These are phyloP conservation scores for Hydropsyche betteni DNA, from an alignment of 2,888 invertebrate species.

Conservation along the genomic window DNA sequence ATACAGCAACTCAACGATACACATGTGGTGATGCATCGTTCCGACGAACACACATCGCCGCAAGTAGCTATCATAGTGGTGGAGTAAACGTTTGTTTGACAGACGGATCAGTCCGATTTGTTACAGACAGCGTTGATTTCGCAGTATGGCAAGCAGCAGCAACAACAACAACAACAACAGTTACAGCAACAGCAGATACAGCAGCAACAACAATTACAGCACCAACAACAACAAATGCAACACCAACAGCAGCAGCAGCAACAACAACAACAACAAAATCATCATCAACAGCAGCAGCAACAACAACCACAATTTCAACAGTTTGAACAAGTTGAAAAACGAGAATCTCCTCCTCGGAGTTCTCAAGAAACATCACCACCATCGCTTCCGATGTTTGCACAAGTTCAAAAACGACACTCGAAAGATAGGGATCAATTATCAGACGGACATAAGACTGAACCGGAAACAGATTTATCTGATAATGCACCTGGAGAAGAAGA, in stretches of 20 bases:
- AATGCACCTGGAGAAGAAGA: constrained; percentile 69
- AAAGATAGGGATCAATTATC: constrained; percentile 62
- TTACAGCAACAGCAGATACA: constrained; percentile 30
- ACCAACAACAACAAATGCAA: constrained; percentile 29
- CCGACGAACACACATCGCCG: too few relatives aligned
- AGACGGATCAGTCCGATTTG: too few relatives aligned
- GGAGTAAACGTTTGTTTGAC: too few relatives aligned
- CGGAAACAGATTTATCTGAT: constrained; percentile 70
- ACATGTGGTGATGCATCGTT: too few relatives aligned
- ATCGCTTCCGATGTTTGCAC: constrained; percentile 61
- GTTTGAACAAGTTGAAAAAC: constrained; percentile 55
- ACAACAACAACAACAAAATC: constrained; percentile 28
- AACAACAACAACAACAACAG: constrained; percentile 1
- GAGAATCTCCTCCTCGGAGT: constrained; percentile 31
- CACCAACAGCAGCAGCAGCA: constrained; percentile 31
- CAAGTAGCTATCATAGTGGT: too few relatives aligned
- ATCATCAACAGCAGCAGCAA: constrained; percentile 54
- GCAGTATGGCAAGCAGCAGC: too few relatives aligned
- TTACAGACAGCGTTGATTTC: too few relatives aligned
- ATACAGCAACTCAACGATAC: too few relatives aligned
- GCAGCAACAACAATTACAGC: constrained; percentile 38
- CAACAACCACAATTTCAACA: constrained; percentile 56
- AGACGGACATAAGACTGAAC: constrained; percentile 65
- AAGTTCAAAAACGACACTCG: constrained; percentile 65
- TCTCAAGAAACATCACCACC: constrained; percentile 54